These are phyloP conservation scores for Drosophila quadrilineata DNA, from an alignment of 1,140 invertebrate genomes.

Conservation along the genomic window DNA sequence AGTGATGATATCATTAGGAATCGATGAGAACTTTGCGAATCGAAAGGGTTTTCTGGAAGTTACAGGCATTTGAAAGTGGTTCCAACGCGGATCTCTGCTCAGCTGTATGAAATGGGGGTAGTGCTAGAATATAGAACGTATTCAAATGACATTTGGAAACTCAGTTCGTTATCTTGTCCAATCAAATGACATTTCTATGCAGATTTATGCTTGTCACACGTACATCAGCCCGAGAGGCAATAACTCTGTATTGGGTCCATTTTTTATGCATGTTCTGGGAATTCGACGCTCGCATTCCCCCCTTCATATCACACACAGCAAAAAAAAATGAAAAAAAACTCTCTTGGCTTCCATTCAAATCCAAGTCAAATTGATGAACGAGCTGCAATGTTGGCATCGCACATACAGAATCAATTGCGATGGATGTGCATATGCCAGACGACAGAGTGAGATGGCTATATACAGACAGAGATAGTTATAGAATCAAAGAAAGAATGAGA, in stretches of 20 bases:
- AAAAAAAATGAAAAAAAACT: constrained; percentile 1
- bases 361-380: constrained; percentile 25
- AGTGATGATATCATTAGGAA: constrained; percentile 9
- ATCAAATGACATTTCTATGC: background rate
- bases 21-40: background rate
- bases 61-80: too few species aligned
- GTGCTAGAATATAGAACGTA: too few species aligned
- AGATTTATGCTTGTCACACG: too few species aligned
- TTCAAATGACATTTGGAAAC: background rate
- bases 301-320: background rate
- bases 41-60: too few species aligned
- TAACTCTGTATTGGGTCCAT: constrained; percentile 1
- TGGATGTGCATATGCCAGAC: too few species aligned
- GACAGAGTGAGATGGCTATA: too few species aligned
- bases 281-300: background rate
- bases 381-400: constrained; percentile 30
- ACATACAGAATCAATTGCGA: constrained; percentile 30
- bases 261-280: background rate
- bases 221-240: constrained; percentile 1
- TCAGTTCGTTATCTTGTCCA: background rate
- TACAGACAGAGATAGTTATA: too few species aligned
- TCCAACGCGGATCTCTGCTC: too few species aligned
- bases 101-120: too few species aligned
- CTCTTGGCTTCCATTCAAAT: constrained; percentile 33
- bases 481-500: background rate